Conservation (phyloP, 2,797 vertebrate genomes). For the Meda fulgida region DNA sequence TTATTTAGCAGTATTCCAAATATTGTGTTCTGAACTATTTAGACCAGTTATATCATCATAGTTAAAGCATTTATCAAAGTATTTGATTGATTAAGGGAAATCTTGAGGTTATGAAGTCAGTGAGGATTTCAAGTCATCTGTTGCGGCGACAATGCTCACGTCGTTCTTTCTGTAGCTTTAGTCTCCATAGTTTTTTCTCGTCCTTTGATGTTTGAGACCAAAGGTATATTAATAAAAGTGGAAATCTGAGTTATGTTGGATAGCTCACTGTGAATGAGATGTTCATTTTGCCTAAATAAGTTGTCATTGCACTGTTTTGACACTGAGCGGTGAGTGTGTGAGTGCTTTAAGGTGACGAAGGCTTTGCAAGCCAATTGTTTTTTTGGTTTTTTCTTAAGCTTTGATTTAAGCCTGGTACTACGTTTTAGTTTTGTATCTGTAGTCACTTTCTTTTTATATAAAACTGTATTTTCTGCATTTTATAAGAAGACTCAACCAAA, state of each 20-base stretch:
- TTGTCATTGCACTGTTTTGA: constrained; percentile 62
- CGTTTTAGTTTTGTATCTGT: constrained; percentile 57
- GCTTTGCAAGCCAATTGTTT: constrained; percentile 48
- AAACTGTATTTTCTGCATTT: constrained; percentile 66
- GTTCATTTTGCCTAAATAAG: constrained; percentile 50
- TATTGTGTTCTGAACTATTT: not conserved
- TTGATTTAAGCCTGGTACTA: constrained; percentile 58
- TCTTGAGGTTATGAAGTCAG: constrained; percentile 37
- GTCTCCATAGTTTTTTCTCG: constrained; percentile 28
- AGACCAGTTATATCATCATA: constrained; percentile 8
- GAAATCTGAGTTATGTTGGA: constrained; percentile 31
- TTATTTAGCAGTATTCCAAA: constrained; percentile 1
- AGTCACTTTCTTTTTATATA: constrained; percentile 53
- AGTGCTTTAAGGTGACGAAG: constrained; percentile 55
- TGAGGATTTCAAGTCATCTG: constrained; percentile 12
- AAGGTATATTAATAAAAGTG: constrained; percentile 43
- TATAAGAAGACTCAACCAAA: constrained; percentile 62
- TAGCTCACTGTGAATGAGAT: constrained; percentile 39
- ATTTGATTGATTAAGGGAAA: not conserved
- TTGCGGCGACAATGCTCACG: constrained; percentile 20
- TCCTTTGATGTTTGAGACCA: constrained; percentile 61
- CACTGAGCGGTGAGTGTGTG: constrained; percentile 43
- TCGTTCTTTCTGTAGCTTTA: constrained; percentile 10
- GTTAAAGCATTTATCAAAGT: not conserved
- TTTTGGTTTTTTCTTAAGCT: constrained; percentile 45